Percentiles rank a stretch among this genome's conserved stretches.
Conservation (phyloP, 2,888 invertebrate species). For the Dasypolia templi region DNA sequence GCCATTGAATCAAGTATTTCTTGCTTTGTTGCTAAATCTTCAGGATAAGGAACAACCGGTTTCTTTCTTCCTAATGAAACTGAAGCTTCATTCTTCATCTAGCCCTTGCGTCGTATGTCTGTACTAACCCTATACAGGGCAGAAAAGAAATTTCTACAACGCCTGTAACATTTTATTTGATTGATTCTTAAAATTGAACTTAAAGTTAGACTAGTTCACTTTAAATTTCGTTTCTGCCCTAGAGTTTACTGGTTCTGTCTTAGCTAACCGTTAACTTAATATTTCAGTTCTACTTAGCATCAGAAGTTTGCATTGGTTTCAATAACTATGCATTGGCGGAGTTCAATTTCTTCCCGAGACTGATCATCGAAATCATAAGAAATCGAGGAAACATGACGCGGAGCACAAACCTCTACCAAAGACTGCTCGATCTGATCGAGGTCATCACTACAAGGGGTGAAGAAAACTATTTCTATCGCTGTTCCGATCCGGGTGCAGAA, state of each 20-base stretch:
- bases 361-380: not conserved
- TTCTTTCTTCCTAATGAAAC: not conserved
- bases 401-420: not conserved
- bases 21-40: not conserved
- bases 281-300: slow-evolving; percentile 17
- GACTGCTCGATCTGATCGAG: not conserved
- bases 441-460: slow-evolving; percentile 1
- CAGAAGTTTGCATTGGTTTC: not conserved
- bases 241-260: no score
- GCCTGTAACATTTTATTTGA: no score
- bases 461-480: not conserved
- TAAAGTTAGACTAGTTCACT: no score
- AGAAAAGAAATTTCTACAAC: no score
- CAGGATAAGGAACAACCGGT: not conserved
- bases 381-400: not conserved
- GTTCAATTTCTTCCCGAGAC: slow-evolving; percentile 1
- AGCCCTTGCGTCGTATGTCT: no score
- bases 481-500: not conserved
- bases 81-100: no score
- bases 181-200: no score
- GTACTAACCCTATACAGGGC: no score
- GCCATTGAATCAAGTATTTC: not conserved
- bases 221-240: no score
- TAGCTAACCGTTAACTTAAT: not conserved
- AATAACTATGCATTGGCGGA: not conserved